Conservation (phyloP, 2,888 invertebrate genomes). For the Timema podura region DNA sequence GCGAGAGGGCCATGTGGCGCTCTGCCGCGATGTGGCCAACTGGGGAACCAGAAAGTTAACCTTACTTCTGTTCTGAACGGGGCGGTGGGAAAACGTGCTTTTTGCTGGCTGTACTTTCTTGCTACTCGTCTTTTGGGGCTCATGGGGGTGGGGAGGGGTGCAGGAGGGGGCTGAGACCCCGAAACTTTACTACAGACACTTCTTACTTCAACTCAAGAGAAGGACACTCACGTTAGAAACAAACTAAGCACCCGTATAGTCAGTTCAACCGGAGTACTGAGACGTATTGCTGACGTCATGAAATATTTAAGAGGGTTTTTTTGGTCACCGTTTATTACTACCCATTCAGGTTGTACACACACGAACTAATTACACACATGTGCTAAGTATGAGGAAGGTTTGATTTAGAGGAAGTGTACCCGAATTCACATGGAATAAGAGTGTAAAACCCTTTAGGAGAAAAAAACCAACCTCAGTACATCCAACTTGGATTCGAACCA, state of each 20-base stretch:
- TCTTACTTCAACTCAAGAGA: slow-evolving; percentile 16
- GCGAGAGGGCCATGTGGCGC: slow-evolving; percentile 24
- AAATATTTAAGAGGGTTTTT: too few relatives aligned
- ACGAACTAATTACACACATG: too few relatives aligned
- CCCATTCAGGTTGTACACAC: too few relatives aligned
- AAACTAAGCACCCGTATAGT: not conserved
- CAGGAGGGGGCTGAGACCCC: not conserved
- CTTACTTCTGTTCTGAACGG: slow-evolving; percentile 19
- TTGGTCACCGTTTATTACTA: too few relatives aligned
- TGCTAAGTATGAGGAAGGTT: too few relatives aligned
- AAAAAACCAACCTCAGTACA: too few relatives aligned
- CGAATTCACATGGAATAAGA: too few relatives aligned
- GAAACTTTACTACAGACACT: slow-evolving; percentile 16
- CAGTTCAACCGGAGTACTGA: too few relatives aligned
- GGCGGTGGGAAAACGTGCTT: slow-evolving; percentile 4
- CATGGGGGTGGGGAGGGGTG: not conserved
- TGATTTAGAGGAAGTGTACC: too few relatives aligned
- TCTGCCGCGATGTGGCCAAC: slow-evolving; percentile 28
- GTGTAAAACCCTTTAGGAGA: too few relatives aligned
- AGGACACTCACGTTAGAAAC: not conserved
- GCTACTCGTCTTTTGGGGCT: not conserved
- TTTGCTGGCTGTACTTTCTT: slow-evolving; percentile 6
- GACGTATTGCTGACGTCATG: too few relatives aligned
- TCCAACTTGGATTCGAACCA: too few relatives aligned
- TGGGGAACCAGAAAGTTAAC: slow-evolving; percentile 29